phyloP scores from a whole-genome alignment of 1,140 invertebrate genomes.

The Hycleus phaleratus region DNA sequence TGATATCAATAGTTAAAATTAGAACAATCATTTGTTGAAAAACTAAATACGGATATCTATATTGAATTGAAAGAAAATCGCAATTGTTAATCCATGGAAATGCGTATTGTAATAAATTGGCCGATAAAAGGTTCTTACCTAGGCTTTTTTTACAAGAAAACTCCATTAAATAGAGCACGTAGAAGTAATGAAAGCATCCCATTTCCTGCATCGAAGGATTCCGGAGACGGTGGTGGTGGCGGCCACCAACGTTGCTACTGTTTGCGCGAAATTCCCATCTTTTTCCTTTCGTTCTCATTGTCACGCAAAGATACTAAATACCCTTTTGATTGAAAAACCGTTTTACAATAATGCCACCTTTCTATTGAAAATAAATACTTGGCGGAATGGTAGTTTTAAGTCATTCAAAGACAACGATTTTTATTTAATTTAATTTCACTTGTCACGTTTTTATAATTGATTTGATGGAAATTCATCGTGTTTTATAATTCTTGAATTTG shows the following conservation, averaged over 20 bases:
- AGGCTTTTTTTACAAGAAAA: slow-evolving; percentile 36
- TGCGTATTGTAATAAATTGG: slow-evolving; percentile 28
- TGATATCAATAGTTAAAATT: too few relatives aligned
- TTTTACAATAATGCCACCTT: too few relatives aligned
- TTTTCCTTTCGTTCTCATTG: slow-evolving; percentile 23
- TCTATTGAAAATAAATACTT: too few relatives aligned
- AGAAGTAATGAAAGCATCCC: slow-evolving; percentile 34
- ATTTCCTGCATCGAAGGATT: slow-evolving; percentile 29
- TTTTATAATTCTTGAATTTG: too few relatives aligned
- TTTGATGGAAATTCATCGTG: too few relatives aligned
- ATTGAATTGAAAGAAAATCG: neutral
- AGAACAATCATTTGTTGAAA: too few relatives aligned
- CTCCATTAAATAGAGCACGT: slow-evolving; percentile 37
- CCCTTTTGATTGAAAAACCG: slow-evolving; percentile 34
- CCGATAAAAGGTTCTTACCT: slow-evolving; percentile 34
- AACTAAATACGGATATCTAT: too few relatives aligned
- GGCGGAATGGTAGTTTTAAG: too few relatives aligned
- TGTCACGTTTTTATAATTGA: too few relatives aligned
- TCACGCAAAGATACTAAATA: slow-evolving; percentile 35
- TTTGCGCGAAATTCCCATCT: neutral
- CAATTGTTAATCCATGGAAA: slow-evolving; percentile 11
- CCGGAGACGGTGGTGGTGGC: slow-evolving; percentile 1
- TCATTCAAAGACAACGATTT: too few relatives aligned
- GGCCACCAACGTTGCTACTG: neutral
- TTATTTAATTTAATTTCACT: too few relatives aligned